phyloP scores from a whole-genome alignment of 2,113 vertebrate genomes.

The Trematomus loennbergii region DNA sequence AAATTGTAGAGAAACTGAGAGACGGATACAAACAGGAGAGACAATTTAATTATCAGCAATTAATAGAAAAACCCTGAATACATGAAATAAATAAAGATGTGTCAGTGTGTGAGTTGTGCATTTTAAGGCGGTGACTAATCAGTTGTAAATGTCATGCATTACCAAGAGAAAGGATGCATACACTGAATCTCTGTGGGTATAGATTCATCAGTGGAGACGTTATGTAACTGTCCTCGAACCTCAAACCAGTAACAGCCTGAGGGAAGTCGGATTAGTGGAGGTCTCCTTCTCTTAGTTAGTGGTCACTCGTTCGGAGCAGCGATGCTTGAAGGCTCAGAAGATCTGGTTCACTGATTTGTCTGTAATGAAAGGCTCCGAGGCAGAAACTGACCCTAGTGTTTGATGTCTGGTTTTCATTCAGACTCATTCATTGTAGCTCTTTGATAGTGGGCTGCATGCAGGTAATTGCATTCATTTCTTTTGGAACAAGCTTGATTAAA shows the following conservation, averaged over 20 bases:
- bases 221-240: conserved; percentile 43
- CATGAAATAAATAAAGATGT: neutral
- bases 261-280: conserved; percentile 12
- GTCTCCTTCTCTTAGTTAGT: conserved; percentile 16
- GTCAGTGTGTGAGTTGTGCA: neutral
- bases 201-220: conserved; percentile 23
- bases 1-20: conserved; percentile 15
- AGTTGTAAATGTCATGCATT: neutral
- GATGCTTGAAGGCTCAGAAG: conserved; percentile 27
- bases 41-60: neutral
- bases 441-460: neutral
- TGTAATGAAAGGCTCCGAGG: conserved; percentile 20
- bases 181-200: conserved; percentile 14
- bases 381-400: conserved; percentile 15
- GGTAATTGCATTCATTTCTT: neutral
- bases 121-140: conserved; percentile 9
- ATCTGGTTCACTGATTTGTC: conserved; percentile 40
- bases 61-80: neutral
- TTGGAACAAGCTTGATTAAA: neutral
- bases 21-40: neutral
- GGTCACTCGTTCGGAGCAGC: conserved; percentile 25
- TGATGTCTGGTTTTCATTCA: conserved; percentile 14
- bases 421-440: neutral
- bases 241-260: conserved; percentile 18
- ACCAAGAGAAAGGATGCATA: neutral